These are phyloP conservation scores for Eufriesea mexicana DNA, from an alignment of 1,140 invertebrate genomes.

Conservation along the genomic window DNA sequence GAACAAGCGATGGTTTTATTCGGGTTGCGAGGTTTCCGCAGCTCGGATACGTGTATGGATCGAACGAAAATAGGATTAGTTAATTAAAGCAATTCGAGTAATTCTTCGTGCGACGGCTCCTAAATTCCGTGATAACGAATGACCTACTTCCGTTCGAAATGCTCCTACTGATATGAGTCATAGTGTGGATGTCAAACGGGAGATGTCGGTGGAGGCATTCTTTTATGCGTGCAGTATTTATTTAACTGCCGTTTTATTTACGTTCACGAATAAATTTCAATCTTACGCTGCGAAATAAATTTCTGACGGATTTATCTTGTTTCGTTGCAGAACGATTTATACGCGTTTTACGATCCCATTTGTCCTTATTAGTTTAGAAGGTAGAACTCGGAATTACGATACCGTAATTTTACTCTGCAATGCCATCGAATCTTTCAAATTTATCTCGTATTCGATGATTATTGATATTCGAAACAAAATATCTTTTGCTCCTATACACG, in stretches of 20 bases:
- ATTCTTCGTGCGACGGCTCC: constrained; percentile 45
- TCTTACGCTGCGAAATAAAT: not conserved
- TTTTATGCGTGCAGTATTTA: constrained; percentile 5
- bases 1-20: constrained; percentile 58
- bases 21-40: constrained; percentile 27
- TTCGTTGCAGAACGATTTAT: constrained; percentile 15
- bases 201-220: not conserved
- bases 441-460: not conserved
- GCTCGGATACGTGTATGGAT: constrained; percentile 34
- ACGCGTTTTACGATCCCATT: not conserved
- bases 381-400: not conserved
- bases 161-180: not conserved
- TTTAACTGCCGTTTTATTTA: constrained; percentile 10
- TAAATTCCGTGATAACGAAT: constrained; percentile 5
- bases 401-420: not conserved
- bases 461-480: not conserved
- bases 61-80: constrained; percentile 69
- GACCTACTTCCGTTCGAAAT: constrained; percentile 26
- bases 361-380: constrained; percentile 8
- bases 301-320: constrained; percentile 5
- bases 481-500: not conserved
- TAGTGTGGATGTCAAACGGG: constrained; percentile 3
- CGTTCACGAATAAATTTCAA: not conserved
- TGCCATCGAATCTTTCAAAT: not conserved
- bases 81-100: constrained; percentile 63